phyloP scores from a whole-genome alignment of 2,888 invertebrate species.

The Julus scanicus region DNA sequence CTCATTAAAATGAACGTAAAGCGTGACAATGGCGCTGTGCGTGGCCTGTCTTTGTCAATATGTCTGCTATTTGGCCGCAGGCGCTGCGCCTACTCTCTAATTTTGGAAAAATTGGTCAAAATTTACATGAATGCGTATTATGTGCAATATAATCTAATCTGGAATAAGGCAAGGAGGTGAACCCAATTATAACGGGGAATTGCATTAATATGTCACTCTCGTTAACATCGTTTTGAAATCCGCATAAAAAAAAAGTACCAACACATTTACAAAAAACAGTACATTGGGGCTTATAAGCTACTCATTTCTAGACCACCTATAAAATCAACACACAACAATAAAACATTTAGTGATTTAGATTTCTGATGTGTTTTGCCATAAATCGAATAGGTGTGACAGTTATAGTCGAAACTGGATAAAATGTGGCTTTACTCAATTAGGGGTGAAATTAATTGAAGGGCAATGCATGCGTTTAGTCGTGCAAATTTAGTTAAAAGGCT shows the following conservation, averaged over 20 bases:
- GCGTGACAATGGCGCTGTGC: constrained; percentile 33
- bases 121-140: constrained; percentile 22
- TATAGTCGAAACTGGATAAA: not conserved
- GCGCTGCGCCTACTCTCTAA: constrained; percentile 26
- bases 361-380: constrained; percentile 12
- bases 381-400: constrained; percentile 26
- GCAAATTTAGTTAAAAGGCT: not conserved
- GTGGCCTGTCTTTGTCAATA: constrained; percentile 3
- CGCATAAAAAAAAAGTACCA: not conserved
- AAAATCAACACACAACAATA: not conserved
- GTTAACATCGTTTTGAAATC: constrained; percentile 23
- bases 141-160: constrained; percentile 33
- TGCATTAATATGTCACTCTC: constrained; percentile 33
- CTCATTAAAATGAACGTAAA: not conserved
- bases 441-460: constrained; percentile 19
- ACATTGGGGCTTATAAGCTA: not conserved
- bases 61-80: not conserved
- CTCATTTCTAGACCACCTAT: not conserved
- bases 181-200: constrained; percentile 15
- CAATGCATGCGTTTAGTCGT: not conserved
- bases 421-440: not conserved
- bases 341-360: constrained; percentile 25
- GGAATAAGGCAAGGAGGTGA: constrained; percentile 33
- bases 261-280: too few species aligned
- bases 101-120: constrained; percentile 33